Conservation (phyloP, 2,888 invertebrate species). For the Scaptomyza reducta region DNA sequence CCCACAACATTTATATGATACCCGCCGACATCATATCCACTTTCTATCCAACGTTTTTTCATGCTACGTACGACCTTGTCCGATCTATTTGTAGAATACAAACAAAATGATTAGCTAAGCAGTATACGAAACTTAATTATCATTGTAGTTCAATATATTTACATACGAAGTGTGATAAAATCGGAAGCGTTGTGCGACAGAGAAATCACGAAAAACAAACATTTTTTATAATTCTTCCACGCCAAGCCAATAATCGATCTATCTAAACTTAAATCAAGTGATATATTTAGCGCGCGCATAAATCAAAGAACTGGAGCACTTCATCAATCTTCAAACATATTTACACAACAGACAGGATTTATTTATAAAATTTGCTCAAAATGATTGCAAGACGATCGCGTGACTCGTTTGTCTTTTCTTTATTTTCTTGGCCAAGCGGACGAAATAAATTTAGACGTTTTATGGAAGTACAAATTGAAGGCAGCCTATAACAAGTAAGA, state of each 20-base stretch:
- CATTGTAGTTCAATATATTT: constrained; percentile 2
- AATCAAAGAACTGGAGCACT: not conserved
- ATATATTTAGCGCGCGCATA: not conserved
- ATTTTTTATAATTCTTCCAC: not conserved
- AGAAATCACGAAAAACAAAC: not conserved
- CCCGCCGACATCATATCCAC: too few species aligned
- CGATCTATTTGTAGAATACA: not conserved
- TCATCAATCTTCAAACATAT: constrained; percentile 14
- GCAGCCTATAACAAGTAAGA: too few species aligned
- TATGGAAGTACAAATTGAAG: constrained; percentile 47
- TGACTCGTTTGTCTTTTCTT: constrained; percentile 36
- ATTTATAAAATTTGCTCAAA: not conserved
- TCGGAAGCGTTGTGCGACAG: not conserved
- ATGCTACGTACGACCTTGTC: not conserved
- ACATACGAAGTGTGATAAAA: constrained; percentile 11
- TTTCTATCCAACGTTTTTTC: not conserved
- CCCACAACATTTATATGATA: too few species aligned
- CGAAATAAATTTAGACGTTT: constrained; percentile 67
- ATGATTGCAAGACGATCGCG: constrained; percentile 43
- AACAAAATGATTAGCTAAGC: not conserved
- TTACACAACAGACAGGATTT: not conserved
- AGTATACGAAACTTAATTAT: constrained; percentile 16
- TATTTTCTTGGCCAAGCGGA: not conserved
- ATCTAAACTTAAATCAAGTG: constrained; percentile 5
- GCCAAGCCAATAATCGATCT: not conserved